Percentiles rank a stretch among this genome's conserved stretches.
Evolutionary conservation across 2,113 vertebrate genomes (phyloP).

Genomic region (Riparia riparia): DNA sequence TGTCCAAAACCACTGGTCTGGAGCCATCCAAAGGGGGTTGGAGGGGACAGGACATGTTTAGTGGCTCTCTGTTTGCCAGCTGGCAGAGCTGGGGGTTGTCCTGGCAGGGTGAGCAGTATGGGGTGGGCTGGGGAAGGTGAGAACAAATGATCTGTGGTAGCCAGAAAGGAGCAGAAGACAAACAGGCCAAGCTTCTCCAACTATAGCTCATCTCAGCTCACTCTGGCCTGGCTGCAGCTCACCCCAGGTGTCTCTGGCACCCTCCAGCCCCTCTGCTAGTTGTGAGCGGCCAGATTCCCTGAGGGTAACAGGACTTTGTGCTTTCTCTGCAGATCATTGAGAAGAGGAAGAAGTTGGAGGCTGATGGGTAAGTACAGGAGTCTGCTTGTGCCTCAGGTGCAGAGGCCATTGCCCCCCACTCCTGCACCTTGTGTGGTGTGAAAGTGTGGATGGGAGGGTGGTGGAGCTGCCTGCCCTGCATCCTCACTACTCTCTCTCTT

Average conservation of each 20-base stretch:
- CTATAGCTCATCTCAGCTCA: neutral
- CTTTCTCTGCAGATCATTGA: conserved; percentile 90
- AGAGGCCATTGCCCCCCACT: accelerated
- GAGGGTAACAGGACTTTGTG: neutral
- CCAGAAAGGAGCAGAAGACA: neutral
- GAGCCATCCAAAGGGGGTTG: neutral
- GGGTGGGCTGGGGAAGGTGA: neutral
- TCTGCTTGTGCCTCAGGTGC: neutral
- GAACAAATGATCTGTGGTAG: neutral
- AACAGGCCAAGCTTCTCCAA: neutral
- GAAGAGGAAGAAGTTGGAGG: conserved; percentile 98
- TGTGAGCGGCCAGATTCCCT: neutral
- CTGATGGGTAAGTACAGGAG: conserved; percentile 87
- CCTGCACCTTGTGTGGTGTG: neutral
- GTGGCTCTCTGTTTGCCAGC: neutral
- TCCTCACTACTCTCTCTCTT: neutral
- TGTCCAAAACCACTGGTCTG: neutral
- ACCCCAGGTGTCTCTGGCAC: neutral
- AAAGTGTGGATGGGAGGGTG: too few relatives aligned
- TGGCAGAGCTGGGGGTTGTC: neutral
- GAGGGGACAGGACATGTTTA: neutral
- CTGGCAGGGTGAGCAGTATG: accelerated
- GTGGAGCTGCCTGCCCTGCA: neutral
- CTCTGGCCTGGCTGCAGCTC: neutral
- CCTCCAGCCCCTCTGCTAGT: neutral